Evolutionary conservation across 2,797 vertebrate species (phyloP), one percentile per base, ranked within the genome.

Genomic region (Onychomys arenicola): DNA sequence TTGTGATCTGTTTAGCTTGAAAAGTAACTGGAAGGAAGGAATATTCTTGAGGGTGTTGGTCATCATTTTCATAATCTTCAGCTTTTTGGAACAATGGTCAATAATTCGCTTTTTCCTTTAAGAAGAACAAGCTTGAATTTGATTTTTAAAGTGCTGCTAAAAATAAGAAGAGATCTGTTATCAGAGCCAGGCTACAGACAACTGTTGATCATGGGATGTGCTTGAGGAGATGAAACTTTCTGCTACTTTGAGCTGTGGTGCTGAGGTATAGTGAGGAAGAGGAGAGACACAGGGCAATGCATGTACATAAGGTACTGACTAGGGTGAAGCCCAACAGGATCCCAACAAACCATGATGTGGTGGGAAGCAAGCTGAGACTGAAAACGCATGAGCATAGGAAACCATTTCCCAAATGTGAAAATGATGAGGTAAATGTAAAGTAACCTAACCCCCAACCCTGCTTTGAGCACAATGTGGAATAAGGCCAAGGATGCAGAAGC

Each of bases 51-150:
- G 11, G 75, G 32, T 87, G 52, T 80, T 91, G 5, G 16, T 95
- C n/a, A 83, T 83, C 86, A 80, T 80, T 95, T 92, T 89, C 34
- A 34, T 91, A 95, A 93, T 91, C 90, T 93, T 87, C 65, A 89
- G 27, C 21, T 90, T 86, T 82, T 81, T 95, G 67, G 27, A 91
- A 93, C 49, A 95, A 91, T 29, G 63, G 92, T 93, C 90, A 85
- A 90, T 25, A 82, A 34, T 92, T 80, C 49, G 61, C 77, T 89
- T 86, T n/a, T 69, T 67, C 34, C n/a, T 69, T n/a, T 69, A 69
- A 69, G 67, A 69, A n/a, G 67, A 81, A 76, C 67, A 82, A n/a
- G 13, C 32, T 75, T 94, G 61, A 63, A 52, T 69, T 84, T 95
- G 49, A 65, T 95, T 75, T 93, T 40, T 69, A 19, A 69, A 76